Conservation (phyloP, 2,888 invertebrate genomes). For the Phlogophora meticulosa region DNA sequence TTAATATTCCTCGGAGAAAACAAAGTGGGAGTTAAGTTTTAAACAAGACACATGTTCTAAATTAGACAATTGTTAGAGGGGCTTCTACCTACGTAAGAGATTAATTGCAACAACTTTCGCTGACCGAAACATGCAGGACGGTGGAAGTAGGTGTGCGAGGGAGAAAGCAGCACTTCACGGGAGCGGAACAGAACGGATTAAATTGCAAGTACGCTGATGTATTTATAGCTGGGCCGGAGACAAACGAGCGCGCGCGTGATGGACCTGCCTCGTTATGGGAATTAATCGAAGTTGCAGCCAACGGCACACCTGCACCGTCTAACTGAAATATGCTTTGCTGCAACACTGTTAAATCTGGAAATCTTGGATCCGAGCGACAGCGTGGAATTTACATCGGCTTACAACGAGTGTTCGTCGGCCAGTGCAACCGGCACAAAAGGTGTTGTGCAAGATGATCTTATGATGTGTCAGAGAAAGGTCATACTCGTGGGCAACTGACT, state of each 20-base stretch:
- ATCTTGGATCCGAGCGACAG: slow-evolving; percentile 55
- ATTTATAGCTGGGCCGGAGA: slow-evolving; percentile 90
- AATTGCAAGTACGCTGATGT: slow-evolving; percentile 91
- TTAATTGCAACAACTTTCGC: slow-evolving; percentile 85
- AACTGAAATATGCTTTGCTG: slow-evolving; percentile 84
- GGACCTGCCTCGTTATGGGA: slow-evolving; percentile 91
- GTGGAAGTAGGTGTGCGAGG: slow-evolving; percentile 70
- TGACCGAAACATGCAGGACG: slow-evolving; percentile 76
- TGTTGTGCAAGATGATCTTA: slow-evolving; percentile 45
- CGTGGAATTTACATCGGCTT: slow-evolving; percentile 35
- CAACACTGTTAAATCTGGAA: slow-evolving; percentile 68
- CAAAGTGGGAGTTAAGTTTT: slow-evolving; percentile 63
- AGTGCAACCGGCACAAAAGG: slow-evolving; percentile 45
- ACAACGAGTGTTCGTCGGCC: slow-evolving; percentile 41
- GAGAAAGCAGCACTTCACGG: slow-evolving; percentile 78
- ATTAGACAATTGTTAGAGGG: slow-evolving; percentile 76
- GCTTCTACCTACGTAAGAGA: slow-evolving; percentile 73
- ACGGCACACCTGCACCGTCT: slow-evolving; percentile 86
- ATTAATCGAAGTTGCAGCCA: slow-evolving; percentile 90
- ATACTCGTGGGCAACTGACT: slow-evolving; percentile 48
- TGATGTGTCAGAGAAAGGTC: slow-evolving; percentile 56
- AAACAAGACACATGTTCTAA: slow-evolving; percentile 73
- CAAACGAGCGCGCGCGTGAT: slow-evolving; percentile 90
- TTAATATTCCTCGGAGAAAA: slow-evolving; percentile 38
- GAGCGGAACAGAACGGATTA: slow-evolving; percentile 88